These are phyloP conservation scores for Cyanoliseus patagonus DNA, from an alignment of 2,113 vertebrate species.

Conservation along the genomic window DNA sequence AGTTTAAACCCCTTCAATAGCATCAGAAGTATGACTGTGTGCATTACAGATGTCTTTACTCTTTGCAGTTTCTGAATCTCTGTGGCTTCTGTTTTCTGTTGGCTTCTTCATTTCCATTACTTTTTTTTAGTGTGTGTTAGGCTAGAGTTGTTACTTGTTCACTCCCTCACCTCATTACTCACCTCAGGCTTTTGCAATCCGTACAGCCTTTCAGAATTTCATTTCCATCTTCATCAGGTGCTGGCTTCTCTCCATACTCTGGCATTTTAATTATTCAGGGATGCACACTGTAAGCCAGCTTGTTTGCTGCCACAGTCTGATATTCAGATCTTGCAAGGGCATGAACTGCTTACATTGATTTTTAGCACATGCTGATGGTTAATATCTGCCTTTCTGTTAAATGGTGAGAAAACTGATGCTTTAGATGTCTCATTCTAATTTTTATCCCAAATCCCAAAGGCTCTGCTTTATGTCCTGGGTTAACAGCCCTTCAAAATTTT, in stretches of 20 bases:
- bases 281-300: background rate
- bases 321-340: background rate
- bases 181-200: background rate
- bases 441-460: background rate
- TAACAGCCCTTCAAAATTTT: background rate
- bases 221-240: background rate
- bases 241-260: background rate
- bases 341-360: background rate
- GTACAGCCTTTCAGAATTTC: background rate
- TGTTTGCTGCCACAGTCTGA: background rate
- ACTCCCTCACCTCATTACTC: background rate
- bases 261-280: background rate
- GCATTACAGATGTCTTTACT: background rate
- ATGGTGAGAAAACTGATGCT: background rate
- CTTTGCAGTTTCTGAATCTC: background rate
- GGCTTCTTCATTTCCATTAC: background rate
- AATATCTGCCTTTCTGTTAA: background rate
- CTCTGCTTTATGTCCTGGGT: background rate
- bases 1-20: background rate
- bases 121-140: background rate
- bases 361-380: background rate
- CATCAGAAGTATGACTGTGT: accelerated
- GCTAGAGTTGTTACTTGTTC: background rate
- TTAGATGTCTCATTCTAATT: background rate
- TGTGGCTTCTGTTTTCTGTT: background rate